Percentiles rank a stretch among this genome's conserved stretches.
Evolutionary conservation across 2,888 invertebrate genomes (phyloP).

Genomic region (Limnephilus auricula): DNA sequence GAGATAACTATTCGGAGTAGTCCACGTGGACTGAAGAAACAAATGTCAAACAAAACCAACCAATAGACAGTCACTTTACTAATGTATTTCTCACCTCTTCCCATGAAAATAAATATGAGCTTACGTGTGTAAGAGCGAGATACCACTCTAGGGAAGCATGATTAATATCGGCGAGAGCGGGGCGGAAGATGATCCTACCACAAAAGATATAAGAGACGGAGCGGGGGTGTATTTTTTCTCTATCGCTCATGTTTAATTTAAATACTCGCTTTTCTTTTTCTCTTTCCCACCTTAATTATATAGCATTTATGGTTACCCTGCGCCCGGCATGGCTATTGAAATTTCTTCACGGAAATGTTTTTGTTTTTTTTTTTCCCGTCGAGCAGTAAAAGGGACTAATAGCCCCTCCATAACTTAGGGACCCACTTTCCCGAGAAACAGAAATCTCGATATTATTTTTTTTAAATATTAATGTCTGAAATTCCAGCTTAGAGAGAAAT

Average conservation of each 20-base stretch:
- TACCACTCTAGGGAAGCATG: slow-evolving; percentile 43
- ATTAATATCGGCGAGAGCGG: slow-evolving; percentile 20
- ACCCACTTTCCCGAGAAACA: slow-evolving; percentile 49
- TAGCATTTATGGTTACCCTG: slow-evolving; percentile 64
- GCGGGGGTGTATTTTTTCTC: slow-evolving; percentile 55
- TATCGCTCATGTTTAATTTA: slow-evolving; percentile 48
- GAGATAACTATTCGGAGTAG: slow-evolving; percentile 27
- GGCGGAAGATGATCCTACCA: slow-evolving; percentile 49
- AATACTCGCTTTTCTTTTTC: slow-evolving; percentile 54
- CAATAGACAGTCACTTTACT: slow-evolving; percentile 79
- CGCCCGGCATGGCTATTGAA: slow-evolving; percentile 60
- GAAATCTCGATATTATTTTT: slow-evolving; percentile 40
- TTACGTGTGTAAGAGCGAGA: slow-evolving; percentile 50
- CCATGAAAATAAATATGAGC: slow-evolving; percentile 70
- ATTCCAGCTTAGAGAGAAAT: background rate
- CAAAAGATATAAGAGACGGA: slow-evolving; percentile 58
- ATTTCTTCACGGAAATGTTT: slow-evolving; percentile 53
- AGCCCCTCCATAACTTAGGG: slow-evolving; percentile 50
- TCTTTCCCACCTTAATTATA: slow-evolving; percentile 64
- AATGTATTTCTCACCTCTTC: slow-evolving; percentile 80
- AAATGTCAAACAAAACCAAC: slow-evolving; percentile 70
- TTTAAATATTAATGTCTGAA: slow-evolving; percentile 11
- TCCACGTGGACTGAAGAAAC: slow-evolving; percentile 63
- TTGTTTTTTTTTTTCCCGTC: slow-evolving; percentile 47
- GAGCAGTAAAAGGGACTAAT: slow-evolving; percentile 51